Evolutionary conservation across 1,140 invertebrate species (phyloP), one percentile per base, ranked within the genome.

Genomic region (Thrips palmi): DNA sequence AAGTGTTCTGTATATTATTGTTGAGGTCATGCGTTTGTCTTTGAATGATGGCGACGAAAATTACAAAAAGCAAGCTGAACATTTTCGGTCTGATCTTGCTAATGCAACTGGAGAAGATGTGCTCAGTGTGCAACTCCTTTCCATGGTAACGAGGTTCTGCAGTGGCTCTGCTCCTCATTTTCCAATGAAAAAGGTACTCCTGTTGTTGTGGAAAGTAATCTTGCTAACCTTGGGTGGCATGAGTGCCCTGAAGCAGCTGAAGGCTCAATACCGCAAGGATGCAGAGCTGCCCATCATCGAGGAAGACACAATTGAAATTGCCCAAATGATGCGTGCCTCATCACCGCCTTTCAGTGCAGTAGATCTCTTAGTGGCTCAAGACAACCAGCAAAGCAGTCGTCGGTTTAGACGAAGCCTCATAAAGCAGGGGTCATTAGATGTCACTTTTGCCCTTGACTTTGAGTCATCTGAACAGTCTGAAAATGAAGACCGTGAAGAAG

Each of bases 181-280:
- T 64, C 92, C 92, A 11, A 94, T 97, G 71, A 96, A 93, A 56
- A 97, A 97, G 65, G 83, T 97, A 36, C 60, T 97, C 19, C 59
- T 97, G n/a, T 58, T 97, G 2, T 54, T 97, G 10, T 97, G 93
- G 93, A 97, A 97, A 65, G 70, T 89, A 2, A 71, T 94, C 30
- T 60, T 97, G 34, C 68, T 92, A 2, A 81, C 84, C 8, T 61
- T 97, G 14, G 92, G 92, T 17, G 91, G 89, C 10, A 84, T 86
- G 43, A 72, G 79, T 40, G 71, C 77, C 22, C 59, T 94, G 2
- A 72, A 76, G 51, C 64, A 74, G 43, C 55, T 77, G 11, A 92
- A 92, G 59, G 64, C 60, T 41, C 21, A 68, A 41, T 74, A 87
- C 46, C 61, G 89, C 11, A 61, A 68, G 45, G 67, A 74, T 45